These are phyloP conservation scores for Brachionus koreanus DNA, from an alignment of 1,140 invertebrate species.

Conservation along the genomic window DNA sequence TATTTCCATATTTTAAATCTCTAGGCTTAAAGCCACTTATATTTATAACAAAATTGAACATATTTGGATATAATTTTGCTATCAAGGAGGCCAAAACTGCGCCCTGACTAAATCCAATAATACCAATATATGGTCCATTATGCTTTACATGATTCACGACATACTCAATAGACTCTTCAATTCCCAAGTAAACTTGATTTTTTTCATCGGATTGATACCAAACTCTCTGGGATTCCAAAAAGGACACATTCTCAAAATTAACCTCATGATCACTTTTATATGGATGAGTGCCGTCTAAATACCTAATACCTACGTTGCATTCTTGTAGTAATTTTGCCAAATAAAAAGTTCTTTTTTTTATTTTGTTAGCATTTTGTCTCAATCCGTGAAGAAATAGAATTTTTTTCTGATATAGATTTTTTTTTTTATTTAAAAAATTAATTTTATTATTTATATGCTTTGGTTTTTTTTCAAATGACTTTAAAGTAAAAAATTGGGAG, in stretches of 20 bases:
- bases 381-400: constrained; percentile 34
- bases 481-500: neutral
- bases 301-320: neutral
- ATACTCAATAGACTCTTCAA: constrained; percentile 15
- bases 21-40: constrained; percentile 12
- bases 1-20: neutral
- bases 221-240: constrained; percentile 22
- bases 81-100: neutral
- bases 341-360: constrained; percentile 17
- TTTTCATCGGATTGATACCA: constrained; percentile 5
- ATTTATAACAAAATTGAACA: constrained; percentile 11
- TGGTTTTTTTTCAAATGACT: neutral
- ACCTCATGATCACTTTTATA: neutral
- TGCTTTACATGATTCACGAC: neutral
- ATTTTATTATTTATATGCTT: neutral
- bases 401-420: neutral
- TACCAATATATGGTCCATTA: constrained; percentile 29
- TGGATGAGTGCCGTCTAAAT: constrained; percentile 29
- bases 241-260: no score
- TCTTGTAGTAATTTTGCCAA: neutral
- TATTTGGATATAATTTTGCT: neutral
- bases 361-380: constrained; percentile 23
- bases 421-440: neutral
- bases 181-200: neutral
- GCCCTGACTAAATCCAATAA: constrained; percentile 37